A percentile compares a stretch with the other conserved stretches of the same genome.
These are phyloP conservation scores for Trissolcus brochymenae DNA, from an alignment of 2,888 invertebrate genomes.

Conservation along the genomic window DNA sequence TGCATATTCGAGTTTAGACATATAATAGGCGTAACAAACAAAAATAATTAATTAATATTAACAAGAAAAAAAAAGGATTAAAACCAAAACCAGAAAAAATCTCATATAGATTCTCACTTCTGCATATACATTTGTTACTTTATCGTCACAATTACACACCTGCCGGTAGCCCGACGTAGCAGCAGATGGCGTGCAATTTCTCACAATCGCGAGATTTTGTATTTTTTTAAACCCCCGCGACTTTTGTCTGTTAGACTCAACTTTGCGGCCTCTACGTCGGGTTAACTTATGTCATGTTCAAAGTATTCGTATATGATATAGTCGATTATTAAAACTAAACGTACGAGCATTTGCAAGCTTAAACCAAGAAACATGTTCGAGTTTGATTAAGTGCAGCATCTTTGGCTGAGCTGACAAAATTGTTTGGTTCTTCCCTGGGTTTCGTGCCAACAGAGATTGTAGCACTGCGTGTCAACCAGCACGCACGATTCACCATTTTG, in stretches of 20 bases:
- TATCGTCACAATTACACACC: slow-evolving; percentile 27
- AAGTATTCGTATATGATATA: slow-evolving; percentile 48
- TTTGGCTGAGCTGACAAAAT: slow-evolving; percentile 58
- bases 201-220: slow-evolving; percentile 40
- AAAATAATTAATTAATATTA: slow-evolving; percentile 35
- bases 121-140: slow-evolving; percentile 46
- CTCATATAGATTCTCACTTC: slow-evolving; percentile 51
- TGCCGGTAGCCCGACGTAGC: slow-evolving; percentile 15
- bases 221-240: slow-evolving; percentile 41
- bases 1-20: slow-evolving; percentile 51
- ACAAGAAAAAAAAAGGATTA: slow-evolving; percentile 14
- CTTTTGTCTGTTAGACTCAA: slow-evolving; percentile 26
- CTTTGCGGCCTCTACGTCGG: slow-evolving; percentile 15
- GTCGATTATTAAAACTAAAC: slow-evolving; percentile 42
- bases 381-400: slow-evolving; percentile 41
- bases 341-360: slow-evolving; percentile 44
- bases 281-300: slow-evolving; percentile 13
- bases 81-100: slow-evolving; percentile 38
- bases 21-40: slow-evolving; percentile 48
- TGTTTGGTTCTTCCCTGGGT: slow-evolving; percentile 65
- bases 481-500: slow-evolving; percentile 24
- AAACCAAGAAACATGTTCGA: slow-evolving; percentile 21
- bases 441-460: slow-evolving; percentile 66
- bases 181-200: slow-evolving; percentile 24
- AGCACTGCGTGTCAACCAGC: slow-evolving; percentile 47